Percentiles rank a stretch among this genome's conserved stretches.
Conservation (phyloP, 2,888 invertebrate genomes). For the Cordylochernes scorpioides region DNA sequence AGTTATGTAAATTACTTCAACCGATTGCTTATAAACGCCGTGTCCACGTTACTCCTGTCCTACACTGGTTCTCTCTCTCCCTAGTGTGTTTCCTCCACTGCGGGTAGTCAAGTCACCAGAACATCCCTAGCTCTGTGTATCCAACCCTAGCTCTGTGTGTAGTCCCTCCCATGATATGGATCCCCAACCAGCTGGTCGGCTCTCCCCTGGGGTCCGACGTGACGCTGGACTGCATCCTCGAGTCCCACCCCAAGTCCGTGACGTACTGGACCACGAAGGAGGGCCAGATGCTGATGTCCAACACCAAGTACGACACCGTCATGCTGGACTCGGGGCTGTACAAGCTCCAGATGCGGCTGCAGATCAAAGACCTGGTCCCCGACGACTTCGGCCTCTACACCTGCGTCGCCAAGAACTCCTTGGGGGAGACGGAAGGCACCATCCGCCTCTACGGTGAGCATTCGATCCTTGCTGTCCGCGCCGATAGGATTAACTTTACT, state of each 20-base stretch:
- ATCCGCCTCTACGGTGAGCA: constrained; percentile 44
- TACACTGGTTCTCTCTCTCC: too few species aligned
- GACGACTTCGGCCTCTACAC: constrained; percentile 72
- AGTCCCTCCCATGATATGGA: constrained; percentile 86
- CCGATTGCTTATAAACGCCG: too few species aligned
- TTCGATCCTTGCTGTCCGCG: too few species aligned
- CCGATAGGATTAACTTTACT: too few species aligned
- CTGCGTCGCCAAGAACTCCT: constrained; percentile 74
- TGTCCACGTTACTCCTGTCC: too few species aligned
- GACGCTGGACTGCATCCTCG: constrained; percentile 71
- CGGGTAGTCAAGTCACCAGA: background rate
- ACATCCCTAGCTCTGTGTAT: background rate
- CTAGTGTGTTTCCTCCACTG: background rate
- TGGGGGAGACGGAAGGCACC: constrained; percentile 75
- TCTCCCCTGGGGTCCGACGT: constrained; percentile 71
- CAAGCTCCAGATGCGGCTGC: constrained; percentile 63
- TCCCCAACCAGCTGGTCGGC: constrained; percentile 72
- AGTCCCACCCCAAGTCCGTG: constrained; percentile 68
- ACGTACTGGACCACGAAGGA: constrained; percentile 51
- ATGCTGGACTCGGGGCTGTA: constrained; percentile 30
- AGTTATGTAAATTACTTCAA: too few species aligned
- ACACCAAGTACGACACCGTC: constrained; percentile 43
- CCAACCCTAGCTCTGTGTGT: constrained; percentile 17
- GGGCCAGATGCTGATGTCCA: constrained; percentile 58
- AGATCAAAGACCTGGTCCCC: constrained; percentile 47